These are phyloP conservation scores for Marronus borbonicus DNA, from an alignment of 2,888 invertebrate species.

Conservation along the genomic window DNA sequence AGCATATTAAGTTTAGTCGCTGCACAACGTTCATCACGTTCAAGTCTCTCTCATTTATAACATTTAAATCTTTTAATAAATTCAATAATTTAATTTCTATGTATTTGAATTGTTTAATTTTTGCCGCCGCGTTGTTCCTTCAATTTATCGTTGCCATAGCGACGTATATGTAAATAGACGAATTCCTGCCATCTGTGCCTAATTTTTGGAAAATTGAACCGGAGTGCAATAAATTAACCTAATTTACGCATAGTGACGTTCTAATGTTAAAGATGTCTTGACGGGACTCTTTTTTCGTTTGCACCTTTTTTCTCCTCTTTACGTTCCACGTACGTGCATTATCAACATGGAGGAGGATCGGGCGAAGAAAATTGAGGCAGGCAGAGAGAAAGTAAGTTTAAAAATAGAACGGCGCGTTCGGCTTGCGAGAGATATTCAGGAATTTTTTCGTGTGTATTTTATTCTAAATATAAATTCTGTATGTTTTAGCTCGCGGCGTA, in stretches of 20 bases:
- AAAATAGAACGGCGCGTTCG: conserved; percentile 48
- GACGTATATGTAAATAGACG: not conserved
- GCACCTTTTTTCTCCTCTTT: not conserved
- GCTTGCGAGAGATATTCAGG: conserved; percentile 33
- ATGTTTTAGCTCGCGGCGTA: conserved; percentile 49
- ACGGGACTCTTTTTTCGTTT: not conserved
- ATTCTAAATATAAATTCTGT: conserved; percentile 44
- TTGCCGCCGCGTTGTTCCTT: not conserved
- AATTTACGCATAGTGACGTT: conserved; percentile 25
- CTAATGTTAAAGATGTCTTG: not conserved
- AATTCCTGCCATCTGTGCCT: conserved; percentile 1
- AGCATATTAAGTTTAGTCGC: conserved; percentile 1
- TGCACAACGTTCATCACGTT: not conserved
- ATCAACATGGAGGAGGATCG: conserved; percentile 49
- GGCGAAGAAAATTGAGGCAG: conserved; percentile 48
- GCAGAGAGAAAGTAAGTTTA: conserved; percentile 52
- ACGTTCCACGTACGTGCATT: conserved; percentile 14
- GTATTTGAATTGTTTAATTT: not conserved
- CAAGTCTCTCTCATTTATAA: not conserved
- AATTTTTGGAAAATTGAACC: not conserved
- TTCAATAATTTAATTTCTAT: no score
- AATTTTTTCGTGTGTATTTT: conserved; percentile 36
- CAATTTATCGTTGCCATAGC: not conserved
- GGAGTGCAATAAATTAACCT: conserved; percentile 20
- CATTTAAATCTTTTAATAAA: not conserved